A percentile compares a stretch with the other conserved stretches of the same genome.
These are phyloP conservation scores for Limnephilus auricula DNA, from an alignment of 2,888 invertebrate species.

Conservation along the genomic window DNA sequence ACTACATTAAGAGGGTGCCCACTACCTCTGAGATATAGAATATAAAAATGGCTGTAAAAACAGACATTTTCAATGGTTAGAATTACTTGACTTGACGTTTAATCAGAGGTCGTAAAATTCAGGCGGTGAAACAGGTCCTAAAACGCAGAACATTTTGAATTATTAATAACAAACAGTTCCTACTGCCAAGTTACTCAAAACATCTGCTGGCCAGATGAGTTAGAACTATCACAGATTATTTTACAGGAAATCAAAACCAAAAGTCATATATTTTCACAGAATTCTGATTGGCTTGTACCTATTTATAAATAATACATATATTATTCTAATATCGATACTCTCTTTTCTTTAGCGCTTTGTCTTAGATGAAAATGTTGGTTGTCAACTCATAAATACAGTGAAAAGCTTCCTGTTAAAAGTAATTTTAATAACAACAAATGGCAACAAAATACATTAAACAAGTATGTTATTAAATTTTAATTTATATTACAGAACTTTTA, in stretches of 20 bases:
- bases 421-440: background rate
- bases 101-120: background rate
- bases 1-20: too few relatives aligned
- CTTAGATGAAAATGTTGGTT: background rate
- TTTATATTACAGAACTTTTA: too few relatives aligned
- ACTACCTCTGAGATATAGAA: too few relatives aligned
- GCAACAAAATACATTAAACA: too few relatives aligned
- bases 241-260: background rate
- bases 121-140: background rate
- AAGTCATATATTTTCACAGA: background rate
- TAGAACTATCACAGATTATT: constrained; percentile 2
- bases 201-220: constrained; percentile 15
- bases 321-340: background rate
- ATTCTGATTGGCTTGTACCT: background rate
- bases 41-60: too few relatives aligned
- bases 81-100: too few relatives aligned
- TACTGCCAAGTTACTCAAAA: background rate
- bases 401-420: background rate
- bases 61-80: too few relatives aligned
- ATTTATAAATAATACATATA: too few relatives aligned
- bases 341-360: background rate
- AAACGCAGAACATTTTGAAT: background rate
- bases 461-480: too few relatives aligned
- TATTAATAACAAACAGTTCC: background rate
- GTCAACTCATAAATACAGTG: background rate